A percentile compares a stretch with the other conserved stretches of the same genome.
These are phyloP conservation scores for Regulus satrapa DNA, from an alignment of 2,113 vertebrate genomes.

Conservation along the genomic window DNA sequence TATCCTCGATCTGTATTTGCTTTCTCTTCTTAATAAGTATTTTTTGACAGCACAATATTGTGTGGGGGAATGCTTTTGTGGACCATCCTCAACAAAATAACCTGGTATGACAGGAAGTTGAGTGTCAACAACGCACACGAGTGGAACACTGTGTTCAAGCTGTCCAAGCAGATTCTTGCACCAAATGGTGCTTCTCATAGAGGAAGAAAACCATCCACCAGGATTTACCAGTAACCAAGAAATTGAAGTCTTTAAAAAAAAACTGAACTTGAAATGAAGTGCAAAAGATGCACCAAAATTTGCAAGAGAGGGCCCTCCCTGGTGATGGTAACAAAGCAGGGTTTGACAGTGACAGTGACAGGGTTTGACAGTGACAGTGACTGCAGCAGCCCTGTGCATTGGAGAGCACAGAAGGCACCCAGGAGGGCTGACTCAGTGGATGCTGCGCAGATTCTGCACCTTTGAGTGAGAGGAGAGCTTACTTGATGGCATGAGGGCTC, in stretches of 20 bases:
- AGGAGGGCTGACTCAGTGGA: not conserved
- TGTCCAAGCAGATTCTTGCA: not conserved
- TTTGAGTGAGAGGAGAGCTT: too few relatives aligned
- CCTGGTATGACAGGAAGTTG: not conserved
- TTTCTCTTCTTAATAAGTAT: not conserved
- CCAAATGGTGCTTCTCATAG: not conserved
- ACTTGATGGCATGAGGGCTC: not conserved
- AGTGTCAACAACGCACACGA: not conserved
- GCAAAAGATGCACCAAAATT: not conserved
- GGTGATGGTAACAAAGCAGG: not conserved
- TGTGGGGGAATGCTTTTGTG: not conserved
- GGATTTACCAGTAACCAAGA: not conserved
- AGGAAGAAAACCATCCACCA: not conserved
- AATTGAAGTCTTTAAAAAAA: not conserved
- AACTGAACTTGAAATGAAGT: not conserved
- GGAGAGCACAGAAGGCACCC: fast-evolving
- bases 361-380: not conserved
- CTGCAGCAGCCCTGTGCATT: not conserved
- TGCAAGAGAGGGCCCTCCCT: not conserved
- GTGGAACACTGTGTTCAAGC: not conserved
- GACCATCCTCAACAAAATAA: not conserved
- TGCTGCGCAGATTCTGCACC: not conserved
- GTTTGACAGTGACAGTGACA: not conserved
- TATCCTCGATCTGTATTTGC: not conserved
- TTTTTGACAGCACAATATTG: not conserved